Base-by-base conservation (phyloP, 2,113 vertebrate genomes). In the Lepisosteus oculatus region DNA sequence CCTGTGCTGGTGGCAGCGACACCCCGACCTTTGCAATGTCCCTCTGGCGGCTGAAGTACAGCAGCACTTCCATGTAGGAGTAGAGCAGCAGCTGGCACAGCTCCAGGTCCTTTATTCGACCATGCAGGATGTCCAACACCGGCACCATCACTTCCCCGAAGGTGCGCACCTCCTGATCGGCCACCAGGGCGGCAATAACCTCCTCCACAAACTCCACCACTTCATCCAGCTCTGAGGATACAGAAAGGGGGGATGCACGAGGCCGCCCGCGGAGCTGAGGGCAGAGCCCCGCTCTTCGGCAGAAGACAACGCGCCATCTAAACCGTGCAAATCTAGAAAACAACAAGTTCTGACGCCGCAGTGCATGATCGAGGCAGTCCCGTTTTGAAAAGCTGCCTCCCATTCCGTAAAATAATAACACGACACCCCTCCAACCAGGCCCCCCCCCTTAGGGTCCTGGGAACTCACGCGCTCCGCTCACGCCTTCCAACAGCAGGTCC, bases 131-230 rank as follows among this genome's bases (percentile, higher is more conserved):
- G 75, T 99, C 96, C n/a, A 99, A 90, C 69, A 98, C 91, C 0
- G 97, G 97, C 55, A 94, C 87, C 77, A 98, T 94, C 68, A 99
- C 95, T 82, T 99, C 97, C 73, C 90, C 90, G 4, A 99, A 98
- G 0, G 96, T 95, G 55, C 94, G 93, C 77, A 99, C 96, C 79
- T 99, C 97, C 81, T 99, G 96, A 4, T 99, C 96, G 57, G 88
- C 71, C 0, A 91, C 81, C 68, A 99, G 80, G 62, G 92, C 92
- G 69, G 90, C 78, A 70, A 98, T 92, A 47, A 96, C 93, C 75
- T 97, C 96, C 81, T 99, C 97, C 0, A 97, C 83, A 81, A 98
- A 99, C 78, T 96, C 94, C 0, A 93, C 82, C 75, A 96, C 86
- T 56, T 96, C 93, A 71, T 96, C 96, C 63, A 96, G 92, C 78